These are phyloP conservation scores for Etia nguti DNA, from an alignment of 2,113 vertebrate species.

Conservation along the genomic window DNA sequence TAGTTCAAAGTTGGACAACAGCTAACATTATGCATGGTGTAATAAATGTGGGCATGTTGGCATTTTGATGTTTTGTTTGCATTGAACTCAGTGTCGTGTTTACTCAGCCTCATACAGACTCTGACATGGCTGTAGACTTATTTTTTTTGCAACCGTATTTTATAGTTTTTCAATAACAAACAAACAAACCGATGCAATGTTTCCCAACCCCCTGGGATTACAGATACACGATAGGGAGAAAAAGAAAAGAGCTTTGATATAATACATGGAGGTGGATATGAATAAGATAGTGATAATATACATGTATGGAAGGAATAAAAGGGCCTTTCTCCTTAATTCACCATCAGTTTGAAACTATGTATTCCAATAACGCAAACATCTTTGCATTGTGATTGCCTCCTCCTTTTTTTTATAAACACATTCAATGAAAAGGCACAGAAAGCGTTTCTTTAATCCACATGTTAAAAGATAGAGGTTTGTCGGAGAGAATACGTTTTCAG, in stretches of 20 bases:
- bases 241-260: not conserved
- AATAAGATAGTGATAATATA: not conserved
- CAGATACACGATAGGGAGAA: not conserved
- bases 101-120: not conserved
- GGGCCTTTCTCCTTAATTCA: no score
- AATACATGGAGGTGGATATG: not conserved
- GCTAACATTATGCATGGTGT: not conserved
- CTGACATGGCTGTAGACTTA: not conserved
- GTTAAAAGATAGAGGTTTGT: not conserved
- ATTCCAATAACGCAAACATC: not conserved
- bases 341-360: no score
- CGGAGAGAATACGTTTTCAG: rapidly evolving
- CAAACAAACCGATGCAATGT: not conserved
- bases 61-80: not conserved
- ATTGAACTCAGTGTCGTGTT: not conserved
- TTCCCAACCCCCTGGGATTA: not conserved
- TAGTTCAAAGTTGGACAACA: not conserved
- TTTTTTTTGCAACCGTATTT: not conserved
- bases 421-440: not conserved
- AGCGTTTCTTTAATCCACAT: not conserved
- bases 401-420: not conserved
- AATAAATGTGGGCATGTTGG: not conserved
- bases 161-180: not conserved
- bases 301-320: not conserved
- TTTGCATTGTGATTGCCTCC: not conserved